Conservation (phyloP, 1,140 invertebrate genomes). For the Solenopsis invicta region DNA sequence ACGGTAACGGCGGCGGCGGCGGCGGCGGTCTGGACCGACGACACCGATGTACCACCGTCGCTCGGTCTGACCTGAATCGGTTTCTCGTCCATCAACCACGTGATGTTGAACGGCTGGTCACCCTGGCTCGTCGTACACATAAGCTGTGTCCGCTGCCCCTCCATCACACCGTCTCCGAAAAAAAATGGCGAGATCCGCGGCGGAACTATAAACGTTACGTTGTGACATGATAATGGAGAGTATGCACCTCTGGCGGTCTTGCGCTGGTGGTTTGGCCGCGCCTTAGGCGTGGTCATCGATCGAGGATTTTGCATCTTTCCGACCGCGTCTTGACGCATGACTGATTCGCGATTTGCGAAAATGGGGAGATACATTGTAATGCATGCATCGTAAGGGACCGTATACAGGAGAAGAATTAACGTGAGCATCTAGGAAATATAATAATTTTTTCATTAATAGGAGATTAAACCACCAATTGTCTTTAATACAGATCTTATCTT, state of each 20-base stretch:
- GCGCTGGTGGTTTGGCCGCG: slow-evolving; percentile 40
- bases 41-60: slow-evolving; percentile 72
- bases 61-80: slow-evolving; percentile 79
- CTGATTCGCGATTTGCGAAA: neutral
- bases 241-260: slow-evolving; percentile 44
- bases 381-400: neutral
- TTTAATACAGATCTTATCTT: too few species aligned
- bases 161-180: slow-evolving; percentile 87
- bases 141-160: slow-evolving; percentile 90
- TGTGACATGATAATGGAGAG: slow-evolving; percentile 68
- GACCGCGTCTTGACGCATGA: neutral
- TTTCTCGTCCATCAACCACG: slow-evolving; percentile 89
- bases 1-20: slow-evolving; percentile 64
- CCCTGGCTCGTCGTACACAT: slow-evolving; percentile 90
- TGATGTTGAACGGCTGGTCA: slow-evolving; percentile 88
- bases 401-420: too few species aligned
- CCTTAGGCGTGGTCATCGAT: slow-evolving; percentile 41
- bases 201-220: slow-evolving; percentile 87
- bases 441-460: too few species aligned
- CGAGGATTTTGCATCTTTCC: neutral
- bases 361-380: neutral
- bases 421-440: too few species aligned
- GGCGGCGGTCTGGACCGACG: slow-evolving; percentile 56
- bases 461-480: too few species aligned
- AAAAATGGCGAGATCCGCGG: slow-evolving; percentile 88